Evolutionary conservation across 2,113 vertebrate genomes (phyloP).

Genomic region (Beaufortia kweichowensis): DNA sequence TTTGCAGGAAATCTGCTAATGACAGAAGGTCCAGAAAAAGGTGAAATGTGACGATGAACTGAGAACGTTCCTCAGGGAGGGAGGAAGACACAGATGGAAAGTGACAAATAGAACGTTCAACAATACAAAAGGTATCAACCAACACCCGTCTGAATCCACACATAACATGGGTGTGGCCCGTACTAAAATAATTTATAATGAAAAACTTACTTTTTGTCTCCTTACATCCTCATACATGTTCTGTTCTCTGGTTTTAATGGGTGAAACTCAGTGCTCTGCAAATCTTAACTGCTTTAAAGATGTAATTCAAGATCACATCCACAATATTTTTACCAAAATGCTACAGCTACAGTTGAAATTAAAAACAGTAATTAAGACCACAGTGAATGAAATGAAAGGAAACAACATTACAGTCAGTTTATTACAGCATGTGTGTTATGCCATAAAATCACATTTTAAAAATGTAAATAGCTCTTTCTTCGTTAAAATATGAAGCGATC

Average conservation of each 20-base stretch:
- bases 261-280: not conserved
- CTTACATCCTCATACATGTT: not conserved
- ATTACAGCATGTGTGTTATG: not conserved
- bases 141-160: constrained; percentile 3
- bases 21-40: not conserved
- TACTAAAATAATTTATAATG: not conserved
- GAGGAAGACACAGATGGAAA: not conserved
- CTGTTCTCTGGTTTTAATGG: not conserved
- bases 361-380: not conserved
- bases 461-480: not conserved
- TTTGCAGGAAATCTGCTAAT: constrained; percentile 11
- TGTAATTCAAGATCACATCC: not conserved
- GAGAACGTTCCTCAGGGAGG: not conserved
- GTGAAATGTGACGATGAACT: not conserved
- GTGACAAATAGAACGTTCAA: not conserved
- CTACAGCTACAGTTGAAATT: not conserved
- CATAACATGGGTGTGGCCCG: not conserved
- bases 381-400: not conserved
- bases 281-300: not conserved
- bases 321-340: not conserved
- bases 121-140: constrained; percentile 24
- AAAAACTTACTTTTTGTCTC: not conserved
- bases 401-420: not conserved
- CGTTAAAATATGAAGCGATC: not conserved
- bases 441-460: not conserved